phyloP scores from a whole-genome alignment of 1,140 invertebrate species.

The Dendroctonus valens region DNA sequence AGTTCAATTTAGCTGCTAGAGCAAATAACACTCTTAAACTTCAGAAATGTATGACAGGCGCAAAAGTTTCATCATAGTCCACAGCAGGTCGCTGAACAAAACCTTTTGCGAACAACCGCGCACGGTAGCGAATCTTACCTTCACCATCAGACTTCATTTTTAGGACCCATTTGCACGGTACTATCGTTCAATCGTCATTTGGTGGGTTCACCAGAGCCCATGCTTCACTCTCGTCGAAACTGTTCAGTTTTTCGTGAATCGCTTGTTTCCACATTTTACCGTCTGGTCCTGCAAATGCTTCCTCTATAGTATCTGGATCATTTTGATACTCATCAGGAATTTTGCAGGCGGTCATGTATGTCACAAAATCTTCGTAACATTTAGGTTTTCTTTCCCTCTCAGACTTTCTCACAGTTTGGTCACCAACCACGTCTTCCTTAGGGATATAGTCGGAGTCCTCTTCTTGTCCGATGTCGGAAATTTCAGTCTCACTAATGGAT shows the following conservation, averaged over 20 bases:
- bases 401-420: not conserved
- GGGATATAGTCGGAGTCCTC: not conserved
- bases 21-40: conserved; percentile 37
- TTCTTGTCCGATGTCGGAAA: not conserved
- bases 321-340: not conserved
- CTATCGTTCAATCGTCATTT: conserved; percentile 37
- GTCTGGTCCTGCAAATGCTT: conserved; percentile 34
- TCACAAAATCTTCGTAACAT: not conserved
- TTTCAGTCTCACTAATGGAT: not conserved
- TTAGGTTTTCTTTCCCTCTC: not conserved
- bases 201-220: conserved; percentile 44
- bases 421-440: not conserved
- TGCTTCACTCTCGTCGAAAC: conserved; percentile 47
- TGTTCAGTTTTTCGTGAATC: conserved; percentile 38
- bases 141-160: conserved; percentile 43
- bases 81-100: conserved; percentile 47
- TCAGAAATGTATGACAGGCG: conserved; percentile 45
- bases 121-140: conserved; percentile 40
- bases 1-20: conserved; percentile 7
- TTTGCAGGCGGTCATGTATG: not conserved
- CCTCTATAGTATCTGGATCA: conserved; percentile 29
- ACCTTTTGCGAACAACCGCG: conserved; percentile 48
- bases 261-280: conserved; percentile 32
- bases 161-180: conserved; percentile 50
- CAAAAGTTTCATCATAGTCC: conserved; percentile 47